Percentiles rank a stretch among this genome's conserved stretches.
Evolutionary conservation across 2,113 vertebrate genomes (phyloP).

Genomic region (Pavo muticus): DNA sequence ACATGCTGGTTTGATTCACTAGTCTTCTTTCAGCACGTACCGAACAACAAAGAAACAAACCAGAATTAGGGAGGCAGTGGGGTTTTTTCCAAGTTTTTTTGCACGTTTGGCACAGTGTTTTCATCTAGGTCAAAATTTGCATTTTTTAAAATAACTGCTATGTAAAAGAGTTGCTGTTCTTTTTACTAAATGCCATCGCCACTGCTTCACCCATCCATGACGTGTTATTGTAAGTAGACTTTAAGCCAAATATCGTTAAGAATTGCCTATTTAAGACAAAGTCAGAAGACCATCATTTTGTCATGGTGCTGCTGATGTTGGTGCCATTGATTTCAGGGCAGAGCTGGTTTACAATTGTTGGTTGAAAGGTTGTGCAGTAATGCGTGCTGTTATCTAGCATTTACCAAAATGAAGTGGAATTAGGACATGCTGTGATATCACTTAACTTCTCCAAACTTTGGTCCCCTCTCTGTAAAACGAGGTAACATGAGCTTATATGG

Average conservation of each 20-base stretch:
- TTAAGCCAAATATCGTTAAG: background rate
- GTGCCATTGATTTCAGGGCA: background rate
- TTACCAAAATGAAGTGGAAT: background rate
- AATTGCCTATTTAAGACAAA: background rate
- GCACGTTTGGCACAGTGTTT: background rate
- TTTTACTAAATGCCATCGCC: background rate
- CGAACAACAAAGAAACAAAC: background rate
- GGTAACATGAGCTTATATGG: rapidly evolving
- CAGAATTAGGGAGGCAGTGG: background rate
- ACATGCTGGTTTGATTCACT: background rate
- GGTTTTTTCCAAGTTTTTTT: background rate
- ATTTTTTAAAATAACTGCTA: background rate
- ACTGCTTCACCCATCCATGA: background rate
- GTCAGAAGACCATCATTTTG: background rate
- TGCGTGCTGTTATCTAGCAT: background rate
- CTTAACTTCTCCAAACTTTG: background rate
- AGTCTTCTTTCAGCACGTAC: background rate
- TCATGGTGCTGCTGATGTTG: background rate
- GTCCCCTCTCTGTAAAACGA: background rate
- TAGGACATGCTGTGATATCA: background rate
- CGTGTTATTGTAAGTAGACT: background rate
- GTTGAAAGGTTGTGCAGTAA: background rate
- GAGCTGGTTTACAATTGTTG: background rate
- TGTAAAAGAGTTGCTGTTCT: background rate
- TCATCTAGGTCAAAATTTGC: conserved; percentile 43